Evolutionary conservation across 2,888 invertebrate species (phyloP).

Genomic region (Ormyrus rosae): DNA sequence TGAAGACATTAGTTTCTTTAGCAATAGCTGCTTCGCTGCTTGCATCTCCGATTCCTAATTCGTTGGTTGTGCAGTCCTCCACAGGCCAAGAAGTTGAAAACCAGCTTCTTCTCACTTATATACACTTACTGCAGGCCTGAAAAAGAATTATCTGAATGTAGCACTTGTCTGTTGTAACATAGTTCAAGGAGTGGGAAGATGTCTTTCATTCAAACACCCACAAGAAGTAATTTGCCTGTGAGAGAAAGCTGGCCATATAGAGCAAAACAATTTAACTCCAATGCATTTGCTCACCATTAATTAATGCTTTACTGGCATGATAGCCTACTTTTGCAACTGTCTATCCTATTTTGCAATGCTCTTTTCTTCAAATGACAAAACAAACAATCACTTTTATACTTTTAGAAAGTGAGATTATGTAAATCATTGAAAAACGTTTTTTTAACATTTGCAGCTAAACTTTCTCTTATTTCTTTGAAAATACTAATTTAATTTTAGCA

Average conservation of each 20-base stretch:
- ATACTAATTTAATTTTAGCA: neutral
- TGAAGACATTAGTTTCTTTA: conserved; percentile 37
- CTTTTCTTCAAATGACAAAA: too few species aligned
- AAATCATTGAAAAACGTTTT: too few species aligned
- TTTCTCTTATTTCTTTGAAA: too few species aligned
- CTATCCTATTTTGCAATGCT: too few species aligned
- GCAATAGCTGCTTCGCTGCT: neutral
- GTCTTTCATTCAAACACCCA: conserved; percentile 49
- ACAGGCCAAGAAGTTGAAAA: conserved; percentile 40
- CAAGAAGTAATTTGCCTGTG: conserved; percentile 46
- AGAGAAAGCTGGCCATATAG: conserved; percentile 51
- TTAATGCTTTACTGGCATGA: conserved; percentile 13
- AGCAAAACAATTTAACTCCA: conserved; percentile 35
- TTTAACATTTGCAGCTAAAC: too few species aligned
- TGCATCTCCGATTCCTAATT: conserved; percentile 40
- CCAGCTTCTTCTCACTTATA: conserved; percentile 23
- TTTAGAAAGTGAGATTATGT: too few species aligned
- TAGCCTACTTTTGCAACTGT: neutral
- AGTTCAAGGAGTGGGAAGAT: conserved; percentile 45
- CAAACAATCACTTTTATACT: neutral
- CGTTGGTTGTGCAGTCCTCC: conserved; percentile 9
- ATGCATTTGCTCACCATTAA: conserved; percentile 14
- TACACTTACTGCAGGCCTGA: conserved; percentile 16
- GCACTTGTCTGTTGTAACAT: conserved; percentile 25
- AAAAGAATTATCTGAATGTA: conserved; percentile 36